These are phyloP conservation scores for Trogon melanurus DNA, from an alignment of 2,113 vertebrate species.

Conservation along the genomic window DNA sequence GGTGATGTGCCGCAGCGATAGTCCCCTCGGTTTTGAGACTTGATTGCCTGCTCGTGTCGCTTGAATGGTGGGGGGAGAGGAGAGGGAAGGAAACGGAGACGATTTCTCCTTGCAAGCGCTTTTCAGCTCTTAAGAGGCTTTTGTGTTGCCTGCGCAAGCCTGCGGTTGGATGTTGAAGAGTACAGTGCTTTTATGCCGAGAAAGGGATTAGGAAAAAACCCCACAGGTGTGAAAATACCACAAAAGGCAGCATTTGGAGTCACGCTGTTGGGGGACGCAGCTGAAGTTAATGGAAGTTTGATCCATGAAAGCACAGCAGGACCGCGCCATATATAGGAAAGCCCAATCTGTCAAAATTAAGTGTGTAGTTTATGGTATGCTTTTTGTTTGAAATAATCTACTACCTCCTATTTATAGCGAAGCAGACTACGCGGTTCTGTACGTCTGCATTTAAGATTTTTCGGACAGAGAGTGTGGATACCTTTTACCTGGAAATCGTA, in stretches of 20 bases:
- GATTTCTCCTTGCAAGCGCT: background rate
- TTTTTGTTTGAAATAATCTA: slow-evolving; percentile 61
- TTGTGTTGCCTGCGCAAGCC: background rate
- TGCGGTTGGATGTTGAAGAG: background rate
- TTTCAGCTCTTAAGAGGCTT: slow-evolving; percentile 13
- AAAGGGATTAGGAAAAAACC: background rate
- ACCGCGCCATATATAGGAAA: slow-evolving; percentile 33
- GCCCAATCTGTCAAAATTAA: slow-evolving; percentile 60
- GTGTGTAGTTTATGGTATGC: slow-evolving; percentile 32
- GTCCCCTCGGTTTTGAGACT: background rate
- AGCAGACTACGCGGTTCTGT: slow-evolving; percentile 69
- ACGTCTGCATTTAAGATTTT: slow-evolving; percentile 55
- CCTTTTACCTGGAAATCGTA: slow-evolving; percentile 49
- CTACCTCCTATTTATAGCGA: slow-evolving; percentile 54
- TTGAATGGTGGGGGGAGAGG: background rate
- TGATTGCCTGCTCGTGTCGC: background rate
- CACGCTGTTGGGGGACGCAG: background rate
- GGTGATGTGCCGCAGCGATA: background rate
- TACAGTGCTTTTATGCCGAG: background rate
- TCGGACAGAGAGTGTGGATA: slow-evolving; percentile 45
- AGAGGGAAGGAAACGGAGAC: background rate
- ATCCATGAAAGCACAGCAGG: slow-evolving; percentile 16
- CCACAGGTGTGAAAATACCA: background rate
- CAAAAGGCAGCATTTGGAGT: slow-evolving; percentile 11
- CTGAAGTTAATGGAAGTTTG: slow-evolving; percentile 40